Percentiles rank a stretch among this genome's conserved stretches.
phyloP scores from a whole-genome alignment of 2,113 vertebrate species.

The Pandion haliaetus region DNA sequence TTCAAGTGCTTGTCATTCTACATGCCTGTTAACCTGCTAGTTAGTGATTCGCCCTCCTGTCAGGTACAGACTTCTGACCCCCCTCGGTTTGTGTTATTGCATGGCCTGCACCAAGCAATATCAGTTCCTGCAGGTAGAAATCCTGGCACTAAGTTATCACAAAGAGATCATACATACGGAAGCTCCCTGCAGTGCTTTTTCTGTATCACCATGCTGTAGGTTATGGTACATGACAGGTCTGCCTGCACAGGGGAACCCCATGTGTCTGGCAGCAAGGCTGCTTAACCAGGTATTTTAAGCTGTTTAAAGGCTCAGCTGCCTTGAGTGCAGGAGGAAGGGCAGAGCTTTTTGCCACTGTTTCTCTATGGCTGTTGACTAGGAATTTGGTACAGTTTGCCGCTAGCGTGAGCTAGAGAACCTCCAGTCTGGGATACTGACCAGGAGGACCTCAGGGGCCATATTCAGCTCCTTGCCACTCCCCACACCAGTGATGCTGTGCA shows the following conservation, averaged over 20 bases:
- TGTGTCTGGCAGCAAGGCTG: neutral
- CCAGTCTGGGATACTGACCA: neutral
- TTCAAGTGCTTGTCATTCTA: neutral
- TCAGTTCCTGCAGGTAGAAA: neutral
- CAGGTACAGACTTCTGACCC: neutral
- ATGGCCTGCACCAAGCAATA: neutral
- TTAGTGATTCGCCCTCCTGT: fast-evolving
- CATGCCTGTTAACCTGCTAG: fast-evolving
- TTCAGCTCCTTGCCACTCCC: neutral
- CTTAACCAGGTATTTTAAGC: neutral
- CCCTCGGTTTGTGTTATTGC: fast-evolving
- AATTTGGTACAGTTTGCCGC: neutral
- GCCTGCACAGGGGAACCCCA: neutral
- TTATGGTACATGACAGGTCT: neutral
- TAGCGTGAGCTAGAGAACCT: neutral
- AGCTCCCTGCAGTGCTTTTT: neutral
- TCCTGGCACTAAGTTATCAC: fast-evolving
- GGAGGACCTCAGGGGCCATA: neutral
- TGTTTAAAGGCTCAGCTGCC: neutral
- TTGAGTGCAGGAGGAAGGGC: neutral
- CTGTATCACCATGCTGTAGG: neutral
- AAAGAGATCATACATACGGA: neutral
- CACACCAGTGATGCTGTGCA: neutral
- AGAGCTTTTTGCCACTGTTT: neutral
- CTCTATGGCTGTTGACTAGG: neutral